Evolutionary conservation across 2,888 invertebrate genomes (phyloP).

Genomic region (Cephus spinipes): DNA sequence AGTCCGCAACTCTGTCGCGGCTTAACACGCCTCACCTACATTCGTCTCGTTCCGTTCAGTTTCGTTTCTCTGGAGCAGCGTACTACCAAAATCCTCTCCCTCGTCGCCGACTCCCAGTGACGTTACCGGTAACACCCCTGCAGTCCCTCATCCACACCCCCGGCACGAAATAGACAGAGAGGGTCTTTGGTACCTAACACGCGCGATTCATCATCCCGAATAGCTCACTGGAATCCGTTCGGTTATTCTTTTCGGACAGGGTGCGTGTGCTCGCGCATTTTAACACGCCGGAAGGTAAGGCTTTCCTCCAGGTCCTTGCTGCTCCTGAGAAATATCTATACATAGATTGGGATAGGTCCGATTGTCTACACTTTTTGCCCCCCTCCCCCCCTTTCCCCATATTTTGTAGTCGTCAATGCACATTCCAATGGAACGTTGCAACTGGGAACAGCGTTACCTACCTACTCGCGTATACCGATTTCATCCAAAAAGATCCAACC

Average conservation of each 20-base stretch:
- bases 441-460: not conserved
- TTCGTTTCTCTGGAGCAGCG: constrained; percentile 16
- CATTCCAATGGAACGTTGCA: not conserved
- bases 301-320: constrained; percentile 31
- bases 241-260: constrained; percentile 32
- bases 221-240: constrained; percentile 36
- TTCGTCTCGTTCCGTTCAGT: constrained; percentile 25
- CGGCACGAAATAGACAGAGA: constrained; percentile 37
- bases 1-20: constrained; percentile 53
- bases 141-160: constrained; percentile 14
- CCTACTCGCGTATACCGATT: not conserved
- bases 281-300: constrained; percentile 27
- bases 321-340: not conserved
- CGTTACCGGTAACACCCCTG: constrained; percentile 6
- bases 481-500: not conserved
- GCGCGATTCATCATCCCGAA: constrained; percentile 46
- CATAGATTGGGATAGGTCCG: not conserved
- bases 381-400: not conserved
- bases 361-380: not conserved
- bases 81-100: constrained; percentile 9
- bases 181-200: constrained; percentile 11
- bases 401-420: not conserved
- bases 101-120: not conserved
- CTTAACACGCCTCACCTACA: constrained; percentile 53
- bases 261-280: constrained; percentile 49